phyloP scores from a whole-genome alignment of 2,888 invertebrate species.

The Eupithecia dodoneata region DNA sequence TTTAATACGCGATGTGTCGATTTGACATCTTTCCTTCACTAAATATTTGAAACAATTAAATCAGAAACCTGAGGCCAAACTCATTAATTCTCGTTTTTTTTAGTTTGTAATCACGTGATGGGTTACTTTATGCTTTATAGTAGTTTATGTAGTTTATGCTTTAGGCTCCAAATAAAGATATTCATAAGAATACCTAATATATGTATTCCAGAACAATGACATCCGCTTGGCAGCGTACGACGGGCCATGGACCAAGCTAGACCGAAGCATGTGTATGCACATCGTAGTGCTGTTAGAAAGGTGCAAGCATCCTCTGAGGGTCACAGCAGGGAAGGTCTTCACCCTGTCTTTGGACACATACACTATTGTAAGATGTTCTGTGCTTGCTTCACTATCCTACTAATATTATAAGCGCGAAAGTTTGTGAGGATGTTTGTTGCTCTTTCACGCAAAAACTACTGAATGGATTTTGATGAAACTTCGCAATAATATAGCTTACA shows the following conservation, averaged over 20 bases:
- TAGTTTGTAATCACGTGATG: not conserved
- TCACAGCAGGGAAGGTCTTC: slow-evolving; percentile 83
- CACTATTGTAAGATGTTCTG: slow-evolving; percentile 70
- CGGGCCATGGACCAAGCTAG: slow-evolving; percentile 74
- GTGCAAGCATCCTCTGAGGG: slow-evolving; percentile 77
- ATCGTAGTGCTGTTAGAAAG: slow-evolving; percentile 78
- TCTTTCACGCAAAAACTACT: too few species aligned
- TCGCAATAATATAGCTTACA: too few species aligned
- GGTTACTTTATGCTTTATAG: too few species aligned
- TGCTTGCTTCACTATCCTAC: too few species aligned
- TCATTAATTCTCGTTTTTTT: not conserved
- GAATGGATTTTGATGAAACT: too few species aligned
- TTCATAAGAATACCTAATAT: not conserved
- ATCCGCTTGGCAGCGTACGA: slow-evolving; percentile 81
- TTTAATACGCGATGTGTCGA: not conserved
- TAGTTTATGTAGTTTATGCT: not conserved
- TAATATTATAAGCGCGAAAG: too few species aligned
- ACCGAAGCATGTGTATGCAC: slow-evolving; percentile 64
- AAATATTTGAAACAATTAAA: not conserved
- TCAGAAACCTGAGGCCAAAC: not conserved
- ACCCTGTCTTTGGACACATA: slow-evolving; percentile 80
- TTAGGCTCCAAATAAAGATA: not conserved
- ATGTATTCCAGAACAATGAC: slow-evolving; percentile 75
- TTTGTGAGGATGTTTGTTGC: too few species aligned
- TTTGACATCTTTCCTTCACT: not conserved